Conservation (phyloP, 1,140 invertebrate genomes). For the Lasioglossum albipes region DNA sequence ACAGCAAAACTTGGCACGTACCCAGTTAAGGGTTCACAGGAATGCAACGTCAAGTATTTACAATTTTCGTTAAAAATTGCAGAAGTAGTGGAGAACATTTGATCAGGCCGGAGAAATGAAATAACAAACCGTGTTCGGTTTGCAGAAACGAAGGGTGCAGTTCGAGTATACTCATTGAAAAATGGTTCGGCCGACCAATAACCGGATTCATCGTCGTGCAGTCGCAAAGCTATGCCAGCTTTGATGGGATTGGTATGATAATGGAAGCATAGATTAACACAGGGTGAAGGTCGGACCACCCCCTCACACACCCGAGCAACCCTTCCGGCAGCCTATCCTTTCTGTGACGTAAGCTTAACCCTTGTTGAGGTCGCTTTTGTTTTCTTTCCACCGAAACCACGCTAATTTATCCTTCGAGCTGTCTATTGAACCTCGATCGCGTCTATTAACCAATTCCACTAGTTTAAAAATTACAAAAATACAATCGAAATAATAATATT, state of each 20-base stretch:
- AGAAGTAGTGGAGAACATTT: too few relatives aligned
- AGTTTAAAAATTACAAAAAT: neutral
- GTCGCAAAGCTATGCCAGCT: conserved; percentile 34
- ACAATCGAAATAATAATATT: too few relatives aligned
- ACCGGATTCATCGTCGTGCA: conserved; percentile 27
- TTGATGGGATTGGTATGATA: conserved; percentile 65
- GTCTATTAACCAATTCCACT: neutral
- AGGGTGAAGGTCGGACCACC: conserved; percentile 72
- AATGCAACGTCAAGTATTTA: too few relatives aligned
- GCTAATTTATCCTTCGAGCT: neutral
- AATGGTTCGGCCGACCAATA: conserved; percentile 26
- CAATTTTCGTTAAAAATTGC: too few relatives aligned
- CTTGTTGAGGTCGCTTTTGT: conserved; percentile 66
- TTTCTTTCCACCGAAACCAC: conserved; percentile 37
- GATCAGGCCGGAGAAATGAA: too few relatives aligned
- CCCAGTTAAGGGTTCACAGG: too few relatives aligned
- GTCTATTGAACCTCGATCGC: neutral
- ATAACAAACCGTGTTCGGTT: too few relatives aligned
- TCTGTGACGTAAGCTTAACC: conserved; percentile 66
- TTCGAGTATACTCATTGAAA: neutral
- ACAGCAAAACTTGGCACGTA: too few relatives aligned
- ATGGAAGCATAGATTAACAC: conserved; percentile 73
- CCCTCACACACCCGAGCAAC: conserved; percentile 61
- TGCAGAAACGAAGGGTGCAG: neutral
- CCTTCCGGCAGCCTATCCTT: conserved; percentile 66